These are phyloP conservation scores for Entosphenus tridentatus DNA, from an alignment of 2,113 vertebrate genomes.

Conservation along the genomic window DNA sequence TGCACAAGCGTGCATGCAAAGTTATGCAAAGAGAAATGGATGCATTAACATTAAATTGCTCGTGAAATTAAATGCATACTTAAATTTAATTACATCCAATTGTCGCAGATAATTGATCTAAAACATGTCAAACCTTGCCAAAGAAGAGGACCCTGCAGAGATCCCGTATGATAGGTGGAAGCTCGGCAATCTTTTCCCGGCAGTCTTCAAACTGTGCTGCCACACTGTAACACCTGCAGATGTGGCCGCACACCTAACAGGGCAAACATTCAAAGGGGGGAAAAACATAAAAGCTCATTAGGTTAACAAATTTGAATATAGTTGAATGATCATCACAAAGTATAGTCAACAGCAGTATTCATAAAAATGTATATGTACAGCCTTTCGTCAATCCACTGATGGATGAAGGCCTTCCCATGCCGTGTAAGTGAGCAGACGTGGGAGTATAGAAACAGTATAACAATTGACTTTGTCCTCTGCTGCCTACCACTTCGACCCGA, in stretches of 20 bases:
- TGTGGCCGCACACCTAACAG: slow-evolving; percentile 65
- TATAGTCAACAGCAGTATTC: too few relatives aligned
- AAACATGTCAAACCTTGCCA: slow-evolving; percentile 37
- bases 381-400: too few relatives aligned
- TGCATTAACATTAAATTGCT: not conserved
- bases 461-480: too few relatives aligned
- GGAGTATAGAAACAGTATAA: too few relatives aligned
- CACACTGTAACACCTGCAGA: slow-evolving; percentile 83
- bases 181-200: slow-evolving; percentile 85
- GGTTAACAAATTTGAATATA: too few relatives aligned
- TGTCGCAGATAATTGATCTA: not conserved
- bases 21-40: too few relatives aligned
- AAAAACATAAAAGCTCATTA: not conserved
- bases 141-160: slow-evolving; percentile 74
- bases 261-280: not conserved
- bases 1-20: not conserved
- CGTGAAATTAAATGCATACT: not conserved
- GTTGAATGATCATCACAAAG: too few relatives aligned
- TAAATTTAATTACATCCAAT: not conserved
- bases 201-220: slow-evolving; percentile 94
- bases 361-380: too few relatives aligned
- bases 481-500: too few relatives aligned
- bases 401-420: too few relatives aligned
- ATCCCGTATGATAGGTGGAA: slow-evolving; percentile 74
- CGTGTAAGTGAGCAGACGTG: too few relatives aligned